Percentiles rank a stretch among this genome's conserved stretches.
phyloP scores from a whole-genome alignment of 2,113 vertebrate genomes.

The Ondatra zibethicus region DNA sequence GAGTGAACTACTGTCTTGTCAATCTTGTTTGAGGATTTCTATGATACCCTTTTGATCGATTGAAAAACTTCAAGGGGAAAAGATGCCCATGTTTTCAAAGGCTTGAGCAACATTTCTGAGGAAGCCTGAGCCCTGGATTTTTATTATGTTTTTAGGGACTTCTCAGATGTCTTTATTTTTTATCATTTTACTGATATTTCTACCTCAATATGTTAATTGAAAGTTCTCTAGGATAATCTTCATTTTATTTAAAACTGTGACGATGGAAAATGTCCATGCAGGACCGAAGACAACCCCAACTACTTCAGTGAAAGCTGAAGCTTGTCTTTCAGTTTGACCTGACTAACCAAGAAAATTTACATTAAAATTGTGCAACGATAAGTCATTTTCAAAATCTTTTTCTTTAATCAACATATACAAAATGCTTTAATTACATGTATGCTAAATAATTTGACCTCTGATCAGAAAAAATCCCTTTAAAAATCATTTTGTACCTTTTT shows the following conservation, averaged over 20 bases:
- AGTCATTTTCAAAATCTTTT: slow-evolving; percentile 44
- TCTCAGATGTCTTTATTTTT: slow-evolving; percentile 12
- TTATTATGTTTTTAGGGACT: not conserved
- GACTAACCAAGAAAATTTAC: slow-evolving; percentile 12
- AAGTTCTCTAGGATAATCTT: not conserved
- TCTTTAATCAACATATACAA: not conserved
- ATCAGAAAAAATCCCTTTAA: not conserved
- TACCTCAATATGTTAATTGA: not conserved
- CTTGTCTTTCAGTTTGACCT: not conserved
- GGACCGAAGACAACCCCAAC: not conserved
- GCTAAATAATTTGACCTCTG: not conserved
- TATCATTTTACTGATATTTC: slow-evolving; percentile 22
- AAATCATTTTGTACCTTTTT: not conserved
- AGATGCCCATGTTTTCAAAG: not conserved
- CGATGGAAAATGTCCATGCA: not conserved
- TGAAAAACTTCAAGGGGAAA: slow-evolving; percentile 28
- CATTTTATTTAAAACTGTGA: not conserved
- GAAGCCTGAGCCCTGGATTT: not conserved
- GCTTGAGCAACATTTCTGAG: not conserved
- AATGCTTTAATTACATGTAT: not conserved
- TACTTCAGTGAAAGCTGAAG: not conserved
- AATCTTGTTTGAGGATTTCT: not conserved
- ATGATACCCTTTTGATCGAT: not conserved
- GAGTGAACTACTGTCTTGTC: not conserved
- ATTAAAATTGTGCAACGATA: slow-evolving; percentile 4